phyloP scores from a whole-genome alignment of 2,797 vertebrate genomes.

The Melanotaenia trifasciata region DNA sequence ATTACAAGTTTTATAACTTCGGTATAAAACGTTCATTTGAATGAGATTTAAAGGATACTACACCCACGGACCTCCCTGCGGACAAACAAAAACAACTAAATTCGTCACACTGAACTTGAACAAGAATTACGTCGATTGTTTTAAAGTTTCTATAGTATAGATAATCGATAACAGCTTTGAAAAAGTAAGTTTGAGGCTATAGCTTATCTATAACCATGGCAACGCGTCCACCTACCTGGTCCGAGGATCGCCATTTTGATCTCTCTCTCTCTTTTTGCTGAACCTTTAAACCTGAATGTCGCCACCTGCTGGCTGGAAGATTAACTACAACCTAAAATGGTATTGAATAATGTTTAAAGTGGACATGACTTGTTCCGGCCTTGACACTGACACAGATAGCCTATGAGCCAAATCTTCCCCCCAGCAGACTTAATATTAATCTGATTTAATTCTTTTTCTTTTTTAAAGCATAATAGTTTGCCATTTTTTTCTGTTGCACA shows the following conservation, averaged over 20 bases:
- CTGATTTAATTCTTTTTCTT: too few relatives aligned
- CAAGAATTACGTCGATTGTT: accelerated
- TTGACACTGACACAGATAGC: too few relatives aligned
- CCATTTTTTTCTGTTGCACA: too few relatives aligned
- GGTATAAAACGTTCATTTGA: neutral
- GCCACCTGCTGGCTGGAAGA: constrained; percentile 53
- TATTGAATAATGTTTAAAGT: neutral
- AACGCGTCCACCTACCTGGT: constrained; percentile 72
- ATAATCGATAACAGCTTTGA: neutral
- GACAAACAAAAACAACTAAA: neutral
- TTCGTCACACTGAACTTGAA: neutral
- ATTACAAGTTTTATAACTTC: neutral
- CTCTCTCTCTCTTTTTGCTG: neutral
- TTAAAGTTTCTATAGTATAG: neutral
- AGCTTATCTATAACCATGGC: constrained; percentile 63
- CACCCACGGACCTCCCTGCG: constrained; percentile 45
- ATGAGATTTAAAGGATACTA: constrained; percentile 68
- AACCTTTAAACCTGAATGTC: neutral
- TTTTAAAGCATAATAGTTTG: too few relatives aligned
- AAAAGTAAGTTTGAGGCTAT: neutral
- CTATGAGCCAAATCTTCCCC: too few relatives aligned
- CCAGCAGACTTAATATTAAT: too few relatives aligned
- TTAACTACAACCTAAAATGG: constrained; percentile 6
- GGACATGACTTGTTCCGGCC: too few relatives aligned
- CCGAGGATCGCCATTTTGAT: constrained; percentile 71